Conservation (phyloP, 2,888 invertebrate genomes). For the Atethmia centrago region DNA sequence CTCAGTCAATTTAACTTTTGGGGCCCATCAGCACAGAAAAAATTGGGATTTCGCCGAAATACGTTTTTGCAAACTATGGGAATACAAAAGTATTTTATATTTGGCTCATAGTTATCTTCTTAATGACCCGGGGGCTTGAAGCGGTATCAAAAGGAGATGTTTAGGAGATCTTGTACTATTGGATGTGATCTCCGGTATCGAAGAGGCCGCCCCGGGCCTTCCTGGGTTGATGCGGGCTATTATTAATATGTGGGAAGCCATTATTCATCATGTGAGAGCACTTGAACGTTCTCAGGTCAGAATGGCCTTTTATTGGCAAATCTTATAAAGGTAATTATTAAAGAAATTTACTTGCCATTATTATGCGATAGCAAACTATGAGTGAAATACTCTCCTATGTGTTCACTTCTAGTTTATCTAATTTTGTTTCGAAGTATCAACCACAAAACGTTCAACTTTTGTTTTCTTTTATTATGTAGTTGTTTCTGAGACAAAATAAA, state of each 20-base stretch:
- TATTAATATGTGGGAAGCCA: constrained; percentile 40
- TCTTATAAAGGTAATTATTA: neutral
- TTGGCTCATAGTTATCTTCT: constrained; percentile 56
- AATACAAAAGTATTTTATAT: constrained; percentile 57
- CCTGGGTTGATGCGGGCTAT: constrained; percentile 29
- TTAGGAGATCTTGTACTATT: constrained; percentile 42
- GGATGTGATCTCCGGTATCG: constrained; percentile 40
- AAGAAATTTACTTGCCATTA: neutral
- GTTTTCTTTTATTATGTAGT: too few species aligned
- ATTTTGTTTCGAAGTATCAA: neutral
- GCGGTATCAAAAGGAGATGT: constrained; percentile 60
- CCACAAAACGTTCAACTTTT: too few species aligned
- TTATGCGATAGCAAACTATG: too few species aligned
- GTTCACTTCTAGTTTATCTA: neutral
- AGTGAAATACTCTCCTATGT: neutral
- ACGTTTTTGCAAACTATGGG: constrained; percentile 37
- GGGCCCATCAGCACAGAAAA: constrained; percentile 44
- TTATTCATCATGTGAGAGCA: constrained; percentile 8
- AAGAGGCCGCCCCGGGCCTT: constrained; percentile 48
- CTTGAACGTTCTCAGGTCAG: constrained; percentile 1
- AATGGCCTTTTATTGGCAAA: constrained; percentile 3
- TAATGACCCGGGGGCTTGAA: constrained; percentile 43
- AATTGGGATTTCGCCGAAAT: constrained; percentile 52
- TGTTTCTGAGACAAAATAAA: neutral
- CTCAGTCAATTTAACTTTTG: constrained; percentile 54